Evolutionary conservation across 2,797 vertebrate genomes (phyloP), one percentile per base, ranked within the genome.

Genomic region (Urosaurus nigricauda): DNA sequence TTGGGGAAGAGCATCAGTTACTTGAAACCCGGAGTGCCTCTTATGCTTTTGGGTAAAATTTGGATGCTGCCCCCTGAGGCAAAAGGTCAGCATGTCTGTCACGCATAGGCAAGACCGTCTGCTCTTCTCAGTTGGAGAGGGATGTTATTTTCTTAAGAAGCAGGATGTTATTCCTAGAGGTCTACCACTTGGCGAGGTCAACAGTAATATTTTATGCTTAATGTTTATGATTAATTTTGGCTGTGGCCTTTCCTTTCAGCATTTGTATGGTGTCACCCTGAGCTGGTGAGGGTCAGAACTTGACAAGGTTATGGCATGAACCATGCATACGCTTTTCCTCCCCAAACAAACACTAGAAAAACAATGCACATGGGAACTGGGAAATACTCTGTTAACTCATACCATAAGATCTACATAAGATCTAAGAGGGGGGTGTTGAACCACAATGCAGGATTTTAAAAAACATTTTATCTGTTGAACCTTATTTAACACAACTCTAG

Each of bases 101-200:
- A 94, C 24, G 92, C 94, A 93, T 90, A 93, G 94, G 90, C 0
- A 82, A 94, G 93, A 91, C 88, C 3, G 85, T 83, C 91, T 89
- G 84, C 92, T 94, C 90, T 91, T 96, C 92, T 94, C 32, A 0
- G 89, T 68, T 94, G 91, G 94, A 95, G 94, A 93, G 94, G 91
- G 94, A 95, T 95, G 95, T 95, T 96, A 88, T 96, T 96, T 96
- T 95, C 90, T 95, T 93, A 96, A 95, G 91, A 93, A 95, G 95
- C 94, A 96, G 95, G 95, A 96, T 95, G 95, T 95, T 96, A 89
- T 96, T 96, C 90, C 95, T 96, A 97, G 92, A 95, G 85, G 90
- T 94, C 95, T 96, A 92, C 87, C 93, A 94, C 87, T 94, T 91
- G 85, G 77, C 94, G 88, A 90, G 90, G 94, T 96, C 93, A 95